Base-by-base conservation (phyloP, 2,888 invertebrate species). In the Seladonia tumulorum region DNA sequence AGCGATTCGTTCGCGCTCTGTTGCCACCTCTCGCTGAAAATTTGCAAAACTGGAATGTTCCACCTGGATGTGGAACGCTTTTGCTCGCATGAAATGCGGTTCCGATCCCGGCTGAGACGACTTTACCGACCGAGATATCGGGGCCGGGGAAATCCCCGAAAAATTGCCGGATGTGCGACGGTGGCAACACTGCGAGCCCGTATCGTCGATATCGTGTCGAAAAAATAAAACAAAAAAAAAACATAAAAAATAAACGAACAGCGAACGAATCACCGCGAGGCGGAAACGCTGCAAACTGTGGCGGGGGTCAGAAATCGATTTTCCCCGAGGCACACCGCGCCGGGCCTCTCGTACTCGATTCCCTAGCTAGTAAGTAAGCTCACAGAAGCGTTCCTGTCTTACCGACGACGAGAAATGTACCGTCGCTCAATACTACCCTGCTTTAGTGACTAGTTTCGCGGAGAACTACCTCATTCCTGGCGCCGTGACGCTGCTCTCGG, bases 241-340 rank as follows among this genome's bases (percentile, higher is more conserved):
- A 12, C 14, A n/a, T n/a, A 14, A 4, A 53, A 53, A 22, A 49
- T 4, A 22, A 49, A 70, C 68, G 22, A 73, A 35, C 66, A 63
- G 82, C 88, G 85, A 72, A 77, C 80, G 79, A 73, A 79, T 81
- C 81, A 87, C 29, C 74, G 82, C 80, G 79, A 74, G 53, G 81
- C 81, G 83, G 83, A 83, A 87, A 87, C 89, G 75, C 47, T 49
- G 70, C 49, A 18, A 22, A 83, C 79, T 49, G 90, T 91, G 91
- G 89, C 90, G 81, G 90, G 91, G 90, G 91, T 92, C 91, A 92
- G 88, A 90, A 84, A 90, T 93, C 89, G 87, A 93, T 92, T 92
- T 89, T 89, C 86, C 87, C 81, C 87, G 81, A 76, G 79, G 12
- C 22, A 42, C 68, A 39, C 16, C 57, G 82, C 76, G 82, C 79